phyloP scores from a whole-genome alignment of 2,113 vertebrate genomes.

The Paradisaea rubra region DNA sequence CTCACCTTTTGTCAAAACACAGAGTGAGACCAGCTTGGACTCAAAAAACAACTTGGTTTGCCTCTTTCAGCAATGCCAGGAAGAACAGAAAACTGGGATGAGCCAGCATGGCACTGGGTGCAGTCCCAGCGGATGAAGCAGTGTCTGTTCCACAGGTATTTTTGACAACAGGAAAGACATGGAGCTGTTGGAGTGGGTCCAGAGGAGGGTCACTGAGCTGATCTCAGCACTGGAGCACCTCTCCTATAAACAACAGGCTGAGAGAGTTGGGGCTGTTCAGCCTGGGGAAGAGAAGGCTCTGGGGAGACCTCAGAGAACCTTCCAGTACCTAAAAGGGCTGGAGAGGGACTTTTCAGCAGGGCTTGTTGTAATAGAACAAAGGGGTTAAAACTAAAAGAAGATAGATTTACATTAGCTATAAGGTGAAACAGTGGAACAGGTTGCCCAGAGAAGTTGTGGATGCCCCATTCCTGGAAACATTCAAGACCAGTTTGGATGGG shows the following conservation, averaged over 20 bases:
- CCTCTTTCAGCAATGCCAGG: background rate
- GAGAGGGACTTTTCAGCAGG: background rate
- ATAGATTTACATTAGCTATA: background rate
- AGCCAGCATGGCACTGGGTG: background rate
- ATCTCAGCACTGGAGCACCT: background rate
- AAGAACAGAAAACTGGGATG: background rate
- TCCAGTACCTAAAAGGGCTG: background rate
- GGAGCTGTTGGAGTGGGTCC: background rate
- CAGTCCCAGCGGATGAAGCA: background rate
- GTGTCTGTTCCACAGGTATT: background rate
- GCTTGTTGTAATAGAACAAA: background rate
- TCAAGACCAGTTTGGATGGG: background rate
- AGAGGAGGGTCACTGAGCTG: background rate
- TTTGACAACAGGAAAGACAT: background rate
- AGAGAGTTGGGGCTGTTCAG: background rate
- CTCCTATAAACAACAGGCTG: accelerated
- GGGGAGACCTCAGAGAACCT: background rate
- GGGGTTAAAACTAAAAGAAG: background rate
- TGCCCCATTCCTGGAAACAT: background rate
- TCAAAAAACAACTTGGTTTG: background rate
- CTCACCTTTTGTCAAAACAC: background rate
- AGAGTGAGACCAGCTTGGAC: background rate
- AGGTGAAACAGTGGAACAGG: background rate
- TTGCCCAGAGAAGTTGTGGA: background rate
- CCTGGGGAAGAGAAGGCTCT: background rate